These are phyloP conservation scores for Metallyticus violacea DNA, from an alignment of 2,888 invertebrate species.

Conservation along the genomic window DNA sequence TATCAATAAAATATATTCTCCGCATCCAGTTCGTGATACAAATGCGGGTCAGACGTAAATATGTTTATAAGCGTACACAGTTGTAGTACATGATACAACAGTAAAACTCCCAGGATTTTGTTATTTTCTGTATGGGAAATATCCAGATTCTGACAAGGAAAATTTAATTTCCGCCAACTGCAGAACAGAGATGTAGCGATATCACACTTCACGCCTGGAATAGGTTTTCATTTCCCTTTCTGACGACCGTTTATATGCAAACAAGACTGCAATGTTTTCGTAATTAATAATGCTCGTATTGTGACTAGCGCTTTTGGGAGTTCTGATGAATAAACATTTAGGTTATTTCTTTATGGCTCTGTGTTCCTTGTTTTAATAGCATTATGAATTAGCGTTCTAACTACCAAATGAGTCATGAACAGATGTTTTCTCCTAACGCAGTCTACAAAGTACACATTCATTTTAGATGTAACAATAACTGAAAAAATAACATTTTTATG, in stretches of 20 bases:
- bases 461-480: no score
- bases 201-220: neutral
- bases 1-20: no score
- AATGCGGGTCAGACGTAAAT: no score
- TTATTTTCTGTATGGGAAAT: neutral
- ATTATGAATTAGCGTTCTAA: no score
- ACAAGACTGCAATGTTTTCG: neutral
- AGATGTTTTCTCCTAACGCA: no score
- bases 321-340: neutral
- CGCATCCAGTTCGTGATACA: no score
- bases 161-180: neutral
- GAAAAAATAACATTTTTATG: no score
- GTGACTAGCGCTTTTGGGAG: neutral
- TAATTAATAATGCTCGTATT: neutral
- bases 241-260: neutral
- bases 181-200: neutral
- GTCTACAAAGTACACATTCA: no score
- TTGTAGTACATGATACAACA: neutral
- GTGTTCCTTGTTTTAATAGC: no score
- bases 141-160: neutral
- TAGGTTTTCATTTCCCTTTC: neutral
- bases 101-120: neutral
- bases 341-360: neutral
- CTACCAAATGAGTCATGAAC: no score
- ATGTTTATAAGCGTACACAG: no score